Conservation (phyloP, 2,888 invertebrate genomes). For the Parasteatoda lunata region DNA sequence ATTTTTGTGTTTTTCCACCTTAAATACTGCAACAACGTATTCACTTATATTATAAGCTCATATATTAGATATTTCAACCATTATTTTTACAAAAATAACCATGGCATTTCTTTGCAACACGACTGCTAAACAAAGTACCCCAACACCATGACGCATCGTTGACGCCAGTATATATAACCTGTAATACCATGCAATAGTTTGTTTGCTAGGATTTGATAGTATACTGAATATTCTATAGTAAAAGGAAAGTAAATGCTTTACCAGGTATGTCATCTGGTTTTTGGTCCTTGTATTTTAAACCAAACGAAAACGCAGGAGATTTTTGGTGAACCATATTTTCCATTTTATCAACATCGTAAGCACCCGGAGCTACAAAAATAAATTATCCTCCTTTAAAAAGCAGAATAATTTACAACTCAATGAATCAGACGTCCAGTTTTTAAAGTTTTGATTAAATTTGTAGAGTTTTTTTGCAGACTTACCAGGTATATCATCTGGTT, state of each 20-base stretch:
- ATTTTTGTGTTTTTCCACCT: no score
- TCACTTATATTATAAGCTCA: no score
- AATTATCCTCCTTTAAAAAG: neutral
- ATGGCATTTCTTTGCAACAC: no score
- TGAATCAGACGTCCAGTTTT: neutral
- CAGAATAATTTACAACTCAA: neutral
- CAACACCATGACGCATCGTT: no score
- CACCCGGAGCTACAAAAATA: constrained; percentile 85
- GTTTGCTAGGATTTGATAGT: no score
- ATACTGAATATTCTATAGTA: no score
- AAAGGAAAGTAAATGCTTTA: constrained; percentile 7
- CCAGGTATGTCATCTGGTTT: constrained; percentile 69
- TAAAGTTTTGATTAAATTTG: neutral
- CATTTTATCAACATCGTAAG: constrained; percentile 84
- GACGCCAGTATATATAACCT: no score
- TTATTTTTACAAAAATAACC: no score
- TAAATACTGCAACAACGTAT: no score
- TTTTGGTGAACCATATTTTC: constrained; percentile 76
- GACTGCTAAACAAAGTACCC: no score
- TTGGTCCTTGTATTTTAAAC: constrained; percentile 77
- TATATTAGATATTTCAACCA: no score
- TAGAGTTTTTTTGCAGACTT: neutral
- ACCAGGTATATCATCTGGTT: constrained; percentile 70
- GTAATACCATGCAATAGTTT: no score
- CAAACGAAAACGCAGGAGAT: constrained; percentile 82